Conservation (phyloP, 2,888 invertebrate species). For the Pristionchus mayeri region DNA sequence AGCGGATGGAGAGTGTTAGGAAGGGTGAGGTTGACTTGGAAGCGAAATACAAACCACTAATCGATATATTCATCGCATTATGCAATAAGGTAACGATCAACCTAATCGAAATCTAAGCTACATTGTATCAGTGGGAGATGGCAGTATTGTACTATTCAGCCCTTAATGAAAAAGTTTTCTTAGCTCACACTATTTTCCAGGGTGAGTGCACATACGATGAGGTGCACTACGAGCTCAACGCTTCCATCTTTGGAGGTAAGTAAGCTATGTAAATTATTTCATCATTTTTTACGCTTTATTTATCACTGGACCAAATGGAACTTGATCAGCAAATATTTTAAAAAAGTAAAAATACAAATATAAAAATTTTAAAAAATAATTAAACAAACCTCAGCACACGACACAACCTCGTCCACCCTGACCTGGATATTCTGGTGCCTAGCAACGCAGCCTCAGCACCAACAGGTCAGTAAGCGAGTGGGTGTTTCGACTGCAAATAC, state of each 20-base stretch:
- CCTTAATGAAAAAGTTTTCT: no score
- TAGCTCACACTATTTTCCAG: no score
- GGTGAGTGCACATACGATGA: conserved; percentile 75
- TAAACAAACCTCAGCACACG: not conserved
- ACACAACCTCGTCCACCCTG: not conserved
- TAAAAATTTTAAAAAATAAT: no score
- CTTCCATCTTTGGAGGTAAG: conserved; percentile 77
- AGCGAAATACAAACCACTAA: conserved; percentile 74
- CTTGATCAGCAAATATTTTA: no score
- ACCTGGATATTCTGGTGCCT: not conserved
- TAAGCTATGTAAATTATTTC: not conserved
- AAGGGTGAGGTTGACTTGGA: conserved; percentile 20
- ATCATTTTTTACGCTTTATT: no score
- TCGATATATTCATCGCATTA: conserved; percentile 77
- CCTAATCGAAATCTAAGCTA: no score
- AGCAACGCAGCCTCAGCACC: not conserved
- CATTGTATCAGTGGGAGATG: no score
- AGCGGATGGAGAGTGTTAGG: not conserved
- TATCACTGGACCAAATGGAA: no score
- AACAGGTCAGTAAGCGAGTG: not conserved
- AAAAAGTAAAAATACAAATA: no score
- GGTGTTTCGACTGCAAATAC: no score
- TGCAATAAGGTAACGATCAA: no score
- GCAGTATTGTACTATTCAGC: no score
- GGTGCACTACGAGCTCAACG: conserved; percentile 79